phyloP scores from a whole-genome alignment of 2,797 vertebrate genomes.

The Sebastes reedi region DNA sequence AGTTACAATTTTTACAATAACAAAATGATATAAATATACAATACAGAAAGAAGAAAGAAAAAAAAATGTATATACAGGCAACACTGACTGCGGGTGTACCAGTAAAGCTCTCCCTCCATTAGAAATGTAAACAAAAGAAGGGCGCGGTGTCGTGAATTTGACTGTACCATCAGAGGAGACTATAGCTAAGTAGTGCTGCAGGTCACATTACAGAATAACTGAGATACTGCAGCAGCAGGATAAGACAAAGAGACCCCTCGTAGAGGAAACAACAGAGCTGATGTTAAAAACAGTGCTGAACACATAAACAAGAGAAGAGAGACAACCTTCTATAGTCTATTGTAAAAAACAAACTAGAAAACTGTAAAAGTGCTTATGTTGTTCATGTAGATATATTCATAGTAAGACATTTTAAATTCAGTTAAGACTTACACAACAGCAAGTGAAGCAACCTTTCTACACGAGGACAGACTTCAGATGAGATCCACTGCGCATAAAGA shows the following conservation, averaged over 20 bases:
- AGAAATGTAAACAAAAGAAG: slow-evolving; percentile 72
- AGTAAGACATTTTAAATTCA: slow-evolving; percentile 76
- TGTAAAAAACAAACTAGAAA: slow-evolving; percentile 49
- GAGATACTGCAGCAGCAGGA: slow-evolving; percentile 22
- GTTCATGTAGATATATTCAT: slow-evolving; percentile 56
- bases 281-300: slow-evolving; percentile 35
- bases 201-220: slow-evolving; percentile 49
- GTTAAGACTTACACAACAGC: slow-evolving; percentile 77
- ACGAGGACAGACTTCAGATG: slow-evolving; percentile 15
- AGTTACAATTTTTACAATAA: slow-evolving; percentile 72
- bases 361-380: slow-evolving; percentile 75
- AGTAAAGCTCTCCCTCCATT: slow-evolving; percentile 52
- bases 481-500: neutral
- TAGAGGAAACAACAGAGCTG: slow-evolving; percentile 29
- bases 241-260: slow-evolving; percentile 43
- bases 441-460: slow-evolving; percentile 37
- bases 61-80: slow-evolving; percentile 76
- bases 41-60: slow-evolving; percentile 49
- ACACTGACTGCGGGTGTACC: slow-evolving; percentile 54
- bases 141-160: slow-evolving; percentile 31
- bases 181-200: slow-evolving; percentile 13
- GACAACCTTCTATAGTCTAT: slow-evolving; percentile 23
- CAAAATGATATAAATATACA: slow-evolving; percentile 76
- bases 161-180: slow-evolving; percentile 35
- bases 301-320: slow-evolving; percentile 33